Base-by-base conservation (phyloP, 2,888 invertebrate species). In the Lepidocyrtinus sp. region DNA sequence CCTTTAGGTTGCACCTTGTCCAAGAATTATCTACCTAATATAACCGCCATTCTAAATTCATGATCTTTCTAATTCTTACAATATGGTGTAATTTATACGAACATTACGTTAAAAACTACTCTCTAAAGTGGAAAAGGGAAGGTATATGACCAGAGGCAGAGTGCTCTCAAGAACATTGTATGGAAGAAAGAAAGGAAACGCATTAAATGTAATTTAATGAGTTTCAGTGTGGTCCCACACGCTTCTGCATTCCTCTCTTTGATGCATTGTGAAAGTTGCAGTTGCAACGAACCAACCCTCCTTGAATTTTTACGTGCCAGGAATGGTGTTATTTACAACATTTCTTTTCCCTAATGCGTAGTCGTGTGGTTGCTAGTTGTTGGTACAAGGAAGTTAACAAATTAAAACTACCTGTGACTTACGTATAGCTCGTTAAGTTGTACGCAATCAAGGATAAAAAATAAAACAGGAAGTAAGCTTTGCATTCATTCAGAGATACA, bases 341-440 rank as follows among this genome's bases (percentile, higher is more conserved):
- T n/a, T n/a, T n/a, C n/a, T n/a, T n/a, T n/a, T n/a, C n/a, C n/a
- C n/a, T n/a, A n/a, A n/a, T n/a, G n/a, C n/a, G n/a, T n/a, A n/a
- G n/a, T 36, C 36, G 36, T 5, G 5, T 36, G 5, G 36, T 36
- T 36, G 5, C 5, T 36, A 36, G 5, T 36, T 36, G 36, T 36
- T 26, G 27, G 65, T 3, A 9, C 27, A 62, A 71, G 61, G 27
- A 71, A 71, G 61, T 76, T 69, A 70, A 55, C 76, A 76, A 76
- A 76, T 76, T 76, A 75, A 75, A 69, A 61, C 25, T 75, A 76
- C 76, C 70, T 76, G 76, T 70, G 70, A 76, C 62, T 69, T 70
- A 75, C 69, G 76, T 68, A 59, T 24, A 25, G 70, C 69, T 76
- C 76, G 76, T 76, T 76, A 76, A 76, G 69, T 70, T 69, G 76